These are phyloP conservation scores for Otolemur garnettii DNA, from an alignment of 2,113 vertebrate species.

Conservation along the genomic window DNA sequence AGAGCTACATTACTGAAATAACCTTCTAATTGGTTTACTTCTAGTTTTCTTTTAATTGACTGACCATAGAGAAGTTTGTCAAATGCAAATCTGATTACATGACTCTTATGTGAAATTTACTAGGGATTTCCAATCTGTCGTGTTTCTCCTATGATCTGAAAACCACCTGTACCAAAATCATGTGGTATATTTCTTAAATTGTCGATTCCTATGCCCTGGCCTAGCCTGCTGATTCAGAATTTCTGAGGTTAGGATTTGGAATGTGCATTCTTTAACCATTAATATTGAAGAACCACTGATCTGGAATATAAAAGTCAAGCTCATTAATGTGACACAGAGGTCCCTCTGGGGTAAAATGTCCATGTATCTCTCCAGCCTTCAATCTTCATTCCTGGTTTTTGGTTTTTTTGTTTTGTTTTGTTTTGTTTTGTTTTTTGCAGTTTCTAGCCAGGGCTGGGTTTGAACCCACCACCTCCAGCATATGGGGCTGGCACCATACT, in stretches of 20 bases:
- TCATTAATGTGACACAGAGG: not conserved
- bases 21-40: not conserved
- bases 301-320: not conserved
- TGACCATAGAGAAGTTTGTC: not conserved
- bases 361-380: not conserved
- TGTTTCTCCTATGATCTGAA: constrained; percentile 37
- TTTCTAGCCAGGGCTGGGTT: no score
- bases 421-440: no score
- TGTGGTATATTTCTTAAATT: not conserved
- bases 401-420: no score
- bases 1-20: not conserved
- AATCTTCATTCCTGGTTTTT: not conserved
- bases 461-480: no score
- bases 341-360: not conserved
- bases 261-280: not conserved
- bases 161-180: not conserved
- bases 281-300: not conserved
- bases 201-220: not conserved
- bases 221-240: not conserved
- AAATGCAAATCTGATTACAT: not conserved
- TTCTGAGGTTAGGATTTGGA: not conserved
- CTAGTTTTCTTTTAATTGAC: not conserved
- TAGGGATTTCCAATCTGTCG: not conserved
- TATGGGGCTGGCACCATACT: no score
- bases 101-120: not conserved